phyloP scores from a whole-genome alignment of 2,888 invertebrate species.

The Beris morrisii region DNA sequence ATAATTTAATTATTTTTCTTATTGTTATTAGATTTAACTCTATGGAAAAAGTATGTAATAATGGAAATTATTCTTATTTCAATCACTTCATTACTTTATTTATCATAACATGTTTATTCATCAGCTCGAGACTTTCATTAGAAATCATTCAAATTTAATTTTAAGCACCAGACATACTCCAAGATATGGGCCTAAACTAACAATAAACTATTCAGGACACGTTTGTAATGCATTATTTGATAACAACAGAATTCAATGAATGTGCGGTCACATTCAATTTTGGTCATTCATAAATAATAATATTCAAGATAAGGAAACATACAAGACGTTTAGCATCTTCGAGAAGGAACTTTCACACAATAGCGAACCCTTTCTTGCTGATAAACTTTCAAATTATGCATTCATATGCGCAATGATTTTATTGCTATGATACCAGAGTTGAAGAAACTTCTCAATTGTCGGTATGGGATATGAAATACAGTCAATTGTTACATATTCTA shows the following conservation, averaged over 20 bases:
- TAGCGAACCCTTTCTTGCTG: constrained; percentile 8
- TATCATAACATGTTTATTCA: no score
- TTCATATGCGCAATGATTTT: constrained; percentile 22
- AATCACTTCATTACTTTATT: no score
- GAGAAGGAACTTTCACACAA: constrained; percentile 27
- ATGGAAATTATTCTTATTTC: no score
- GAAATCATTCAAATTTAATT: no score
- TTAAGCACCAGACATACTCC: no score
- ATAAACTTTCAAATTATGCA: constrained; percentile 25
- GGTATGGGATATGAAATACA: no score
- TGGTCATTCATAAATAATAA: constrained; percentile 24
- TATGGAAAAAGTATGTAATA: no score
- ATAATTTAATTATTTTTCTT: no score
- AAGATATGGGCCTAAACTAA: not conserved
- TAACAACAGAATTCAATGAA: constrained; percentile 27
- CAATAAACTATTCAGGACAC: constrained; percentile 16
- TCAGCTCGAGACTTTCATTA: no score
- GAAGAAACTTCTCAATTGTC: no score
- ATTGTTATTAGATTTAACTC: no score
- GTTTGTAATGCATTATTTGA: constrained; percentile 18
- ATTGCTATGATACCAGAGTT: not conserved
- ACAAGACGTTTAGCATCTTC: constrained; percentile 17
- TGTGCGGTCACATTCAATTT: constrained; percentile 24
- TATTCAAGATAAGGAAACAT: constrained; percentile 2
- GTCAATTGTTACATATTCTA: no score